Base-by-base conservation (phyloP, 2,797 vertebrate species). In the Pterois miles region DNA sequence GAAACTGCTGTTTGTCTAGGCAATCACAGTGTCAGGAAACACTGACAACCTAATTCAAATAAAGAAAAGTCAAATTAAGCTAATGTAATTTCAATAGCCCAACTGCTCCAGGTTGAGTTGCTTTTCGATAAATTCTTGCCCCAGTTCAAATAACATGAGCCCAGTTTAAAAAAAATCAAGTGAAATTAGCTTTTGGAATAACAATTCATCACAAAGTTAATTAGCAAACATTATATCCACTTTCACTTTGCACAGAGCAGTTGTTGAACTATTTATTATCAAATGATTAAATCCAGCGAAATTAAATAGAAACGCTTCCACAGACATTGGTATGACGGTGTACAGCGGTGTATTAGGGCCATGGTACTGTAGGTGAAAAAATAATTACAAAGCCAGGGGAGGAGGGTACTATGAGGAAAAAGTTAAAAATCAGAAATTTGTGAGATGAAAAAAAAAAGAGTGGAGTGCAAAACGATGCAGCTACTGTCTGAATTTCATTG, bases 181-280 rank as follows among this genome's bases (percentile, higher is more conserved):
- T 40, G 65, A 65, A 87, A 89, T 76, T 13, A 84, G 73, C 50
- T 80, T 70, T 31, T 33, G 34, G 27, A 82, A 62, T 4, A 18
- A 53, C 62, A 34, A 43, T 89, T 87, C 50, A 66, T 86, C 89
- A 81, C 80, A 6, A 31, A 65, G 29, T 67, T 89, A 81, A 90
- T 92, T 85, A 84, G 78, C 74, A 81, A 86, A 77, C 75, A 62
- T 68, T 65, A 71, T 64, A 50, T 63, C 74, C 10, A 9, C 78
- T 80, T 73, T 75, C 65, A 12, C 36, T 75, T 68, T 59, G 62
- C 60, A 69, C 38, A 31, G 64, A 76, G 71, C n/a, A 1, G 60
- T n/a, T 57, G 46, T 33, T 65, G 43, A 81, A 75, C 80, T 57
- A 68, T 85, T 86, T 70, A 72, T 86, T 83, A 83, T 79, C 20